A percentile compares a stretch with the other conserved stretches of the same genome.
Conservation (phyloP, 1,140 invertebrate species). For the Scaptomyza montana region DNA sequence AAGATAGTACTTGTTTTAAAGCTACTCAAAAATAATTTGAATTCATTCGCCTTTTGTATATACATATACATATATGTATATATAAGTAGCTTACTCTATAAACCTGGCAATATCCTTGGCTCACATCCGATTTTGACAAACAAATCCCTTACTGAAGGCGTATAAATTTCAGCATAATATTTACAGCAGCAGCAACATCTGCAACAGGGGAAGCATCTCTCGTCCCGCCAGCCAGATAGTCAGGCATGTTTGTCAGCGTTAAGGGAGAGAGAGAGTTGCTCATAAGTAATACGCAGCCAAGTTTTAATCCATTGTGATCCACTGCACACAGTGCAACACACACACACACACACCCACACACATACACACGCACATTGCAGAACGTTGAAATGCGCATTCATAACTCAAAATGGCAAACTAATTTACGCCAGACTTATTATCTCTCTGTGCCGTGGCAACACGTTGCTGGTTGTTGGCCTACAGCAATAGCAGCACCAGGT, state of each 20-base stretch:
- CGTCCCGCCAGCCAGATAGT: background rate
- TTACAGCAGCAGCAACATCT: background rate
- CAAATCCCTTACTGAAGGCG: slow-evolving; percentile 19
- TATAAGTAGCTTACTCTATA: slow-evolving; percentile 25
- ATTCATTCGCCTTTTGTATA: background rate
- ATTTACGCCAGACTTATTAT: slow-evolving; percentile 81
- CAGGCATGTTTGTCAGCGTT: slow-evolving; percentile 29
- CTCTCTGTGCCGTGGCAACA: slow-evolving; percentile 68
- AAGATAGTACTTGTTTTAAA: background rate
- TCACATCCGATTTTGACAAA: slow-evolving; percentile 3
- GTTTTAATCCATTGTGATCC: slow-evolving; percentile 63
- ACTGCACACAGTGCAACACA: slow-evolving; percentile 30
- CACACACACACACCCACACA: background rate
- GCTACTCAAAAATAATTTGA: background rate
- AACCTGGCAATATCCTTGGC: slow-evolving; percentile 10
- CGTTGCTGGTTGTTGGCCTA: slow-evolving; percentile 43
- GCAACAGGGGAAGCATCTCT: background rate
- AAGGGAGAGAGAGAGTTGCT: slow-evolving; percentile 7
- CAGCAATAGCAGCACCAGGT: slow-evolving; percentile 4
- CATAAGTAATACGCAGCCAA: slow-evolving; percentile 50
- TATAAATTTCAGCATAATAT: slow-evolving; percentile 14
- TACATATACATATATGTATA: background rate
- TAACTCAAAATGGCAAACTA: slow-evolving; percentile 82
- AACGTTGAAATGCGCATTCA: slow-evolving; percentile 75
- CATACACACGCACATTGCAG: background rate